Evolutionary conservation across 2,113 vertebrate genomes (phyloP), one percentile per base, ranked within the genome.

Genomic region (Phalacrocorax aristotelis): DNA sequence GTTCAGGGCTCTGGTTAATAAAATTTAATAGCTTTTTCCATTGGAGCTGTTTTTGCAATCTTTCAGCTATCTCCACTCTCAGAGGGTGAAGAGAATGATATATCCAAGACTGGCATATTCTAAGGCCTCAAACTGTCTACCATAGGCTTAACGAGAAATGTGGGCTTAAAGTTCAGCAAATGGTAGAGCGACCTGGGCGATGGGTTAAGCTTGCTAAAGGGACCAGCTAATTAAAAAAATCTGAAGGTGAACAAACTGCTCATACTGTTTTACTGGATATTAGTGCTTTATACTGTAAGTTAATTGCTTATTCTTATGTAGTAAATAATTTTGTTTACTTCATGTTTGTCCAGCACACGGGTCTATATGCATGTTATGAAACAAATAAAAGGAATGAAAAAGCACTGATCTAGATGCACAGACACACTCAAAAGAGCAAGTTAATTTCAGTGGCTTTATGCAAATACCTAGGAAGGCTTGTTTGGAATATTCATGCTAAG

Each of bases 1-100:
- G 70, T 91, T 95, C 92, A 93, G 46, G 70, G 89, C 89, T n/a
- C 51, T 51, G 75, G 75, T 91, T 95, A 94, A 91, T 95, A 89
- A 85, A 94, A 94, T 80, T 62, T 69, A 80, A 91, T 54, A 70
- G 58, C 23, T 88, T 88, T 95, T 95, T 86, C 81, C 71, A 60
- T 48, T 36, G 75, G 66, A 94, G 58, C 66, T 83, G 78, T 8
- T 95, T 95, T 78, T 93, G 93, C 83, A 78, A 94, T 95, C 81
- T 75, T 91, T 87, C 89, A 91, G 27, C 54, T 83, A 3, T 75
- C 71, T 79, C 80, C 82, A 10, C 69, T 91, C 54, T 71, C 91
- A 18, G 1, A 4, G 71, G 46, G 55, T 75, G 42, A 62, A 38
- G 58, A 86, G 54, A 86, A 62, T 49, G 51, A 69, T 82, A 8